Conservation (phyloP, 2,113 vertebrate species). For the Heterotilapia buettikoferi region DNA sequence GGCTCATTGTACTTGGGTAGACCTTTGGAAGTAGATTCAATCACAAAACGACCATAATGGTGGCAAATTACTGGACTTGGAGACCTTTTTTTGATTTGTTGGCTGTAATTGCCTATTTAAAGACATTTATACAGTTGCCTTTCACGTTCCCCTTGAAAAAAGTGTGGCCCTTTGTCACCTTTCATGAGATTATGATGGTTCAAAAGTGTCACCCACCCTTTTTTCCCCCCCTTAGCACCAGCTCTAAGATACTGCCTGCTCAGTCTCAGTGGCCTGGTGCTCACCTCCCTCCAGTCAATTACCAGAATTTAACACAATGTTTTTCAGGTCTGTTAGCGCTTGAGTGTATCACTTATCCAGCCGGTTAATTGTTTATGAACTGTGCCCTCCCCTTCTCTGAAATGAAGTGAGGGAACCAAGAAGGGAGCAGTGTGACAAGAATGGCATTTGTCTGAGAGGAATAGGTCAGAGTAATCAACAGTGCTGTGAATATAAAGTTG, state of each 20-base stretch:
- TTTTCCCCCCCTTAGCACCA: background rate
- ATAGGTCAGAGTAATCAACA: conserved; percentile 41
- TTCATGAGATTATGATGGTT: background rate
- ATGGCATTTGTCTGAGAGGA: conserved; percentile 22
- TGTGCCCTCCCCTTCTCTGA: conserved; percentile 44
- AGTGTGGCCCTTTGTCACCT: background rate
- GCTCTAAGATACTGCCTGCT: background rate
- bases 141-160: background rate
- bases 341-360: conserved; percentile 68
- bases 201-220: background rate
- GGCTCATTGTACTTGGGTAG: conserved; percentile 27
- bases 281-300: conserved; percentile 56
- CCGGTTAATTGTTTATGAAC: conserved; percentile 71
- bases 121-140: background rate
- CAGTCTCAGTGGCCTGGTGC: conserved; percentile 8
- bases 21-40: conserved; percentile 26
- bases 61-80: background rate
- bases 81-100: background rate
- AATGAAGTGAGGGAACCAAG: conserved; percentile 44
- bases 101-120: background rate
- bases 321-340: conserved; percentile 64
- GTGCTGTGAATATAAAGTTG: conserved; percentile 30
- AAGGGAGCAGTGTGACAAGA: conserved; percentile 44
- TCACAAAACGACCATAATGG: background rate
- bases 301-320: conserved; percentile 58